A percentile compares a stretch with the other conserved stretches of the same genome.
Conservation (phyloP, 2,113 vertebrate species). For the Xenopus borealis region DNA sequence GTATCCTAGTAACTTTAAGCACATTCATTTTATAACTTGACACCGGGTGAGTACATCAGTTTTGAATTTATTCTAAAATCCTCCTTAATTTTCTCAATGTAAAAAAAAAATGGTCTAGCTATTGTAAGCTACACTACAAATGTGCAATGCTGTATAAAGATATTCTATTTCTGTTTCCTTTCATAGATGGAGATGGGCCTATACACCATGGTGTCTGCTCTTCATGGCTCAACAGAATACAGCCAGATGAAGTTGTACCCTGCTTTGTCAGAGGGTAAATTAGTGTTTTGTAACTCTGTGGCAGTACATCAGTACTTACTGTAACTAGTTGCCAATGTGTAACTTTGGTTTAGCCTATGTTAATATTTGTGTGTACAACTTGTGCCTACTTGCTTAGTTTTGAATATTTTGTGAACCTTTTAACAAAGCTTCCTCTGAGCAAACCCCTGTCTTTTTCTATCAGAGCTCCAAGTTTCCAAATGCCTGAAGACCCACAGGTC, state of each 20-base stretch:
- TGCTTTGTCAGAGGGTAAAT: slow-evolving; percentile 94
- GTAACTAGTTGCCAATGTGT: too few species aligned
- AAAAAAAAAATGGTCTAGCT: not conserved
- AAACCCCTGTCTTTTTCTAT: not conserved
- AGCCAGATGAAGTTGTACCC: slow-evolving; percentile 83
- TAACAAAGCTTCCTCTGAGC: not conserved
- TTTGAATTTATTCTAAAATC: too few species aligned
- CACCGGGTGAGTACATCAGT: too few species aligned
- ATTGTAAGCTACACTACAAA: not conserved
- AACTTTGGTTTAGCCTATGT: too few species aligned
- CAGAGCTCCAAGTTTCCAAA: slow-evolving; percentile 89
- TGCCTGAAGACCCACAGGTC: slow-evolving; percentile 85
- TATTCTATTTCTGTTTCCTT: not conserved
- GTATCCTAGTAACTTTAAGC: too few species aligned
- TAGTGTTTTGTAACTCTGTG: too few species aligned
- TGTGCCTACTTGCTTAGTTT: too few species aligned
- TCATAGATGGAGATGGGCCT: slow-evolving; percentile 84
- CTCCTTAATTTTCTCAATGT: not conserved
- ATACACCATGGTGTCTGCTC: slow-evolving; percentile 95
- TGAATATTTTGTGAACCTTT: not conserved
- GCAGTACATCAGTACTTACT: too few species aligned
- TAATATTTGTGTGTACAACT: too few species aligned
- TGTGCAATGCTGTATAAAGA: not conserved
- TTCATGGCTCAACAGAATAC: slow-evolving; percentile 93
- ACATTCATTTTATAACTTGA: too few species aligned